A percentile compares a stretch with the other conserved stretches of the same genome.
phyloP scores from a whole-genome alignment of 2,888 invertebrate genomes.

The Protophormia terraenovae region DNA sequence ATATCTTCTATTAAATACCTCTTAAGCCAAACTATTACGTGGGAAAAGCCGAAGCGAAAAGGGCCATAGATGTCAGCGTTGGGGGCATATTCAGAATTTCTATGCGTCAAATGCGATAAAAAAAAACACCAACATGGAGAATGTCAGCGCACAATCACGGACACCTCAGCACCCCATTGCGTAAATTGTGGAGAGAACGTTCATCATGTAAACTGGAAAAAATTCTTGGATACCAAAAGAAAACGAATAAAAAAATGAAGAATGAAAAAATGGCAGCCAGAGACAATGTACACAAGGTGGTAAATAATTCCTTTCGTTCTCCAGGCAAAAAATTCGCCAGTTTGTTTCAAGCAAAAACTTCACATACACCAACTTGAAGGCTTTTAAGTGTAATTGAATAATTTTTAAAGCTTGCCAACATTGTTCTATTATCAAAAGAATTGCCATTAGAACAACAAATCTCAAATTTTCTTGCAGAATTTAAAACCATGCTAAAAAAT shows the following conservation, averaged over 20 bases:
- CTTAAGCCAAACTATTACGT: background rate
- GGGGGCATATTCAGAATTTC: too few species aligned
- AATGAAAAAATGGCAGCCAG: too few species aligned
- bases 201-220: too few species aligned
- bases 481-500: background rate
- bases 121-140: too few species aligned
- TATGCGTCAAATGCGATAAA: background rate
- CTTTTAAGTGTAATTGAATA: background rate
- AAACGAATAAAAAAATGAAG: too few species aligned
- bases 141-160: background rate
- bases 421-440: background rate
- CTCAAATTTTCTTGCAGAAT: background rate
- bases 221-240: too few species aligned
- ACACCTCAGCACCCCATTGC: background rate
- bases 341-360: background rate
- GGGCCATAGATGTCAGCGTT: too few species aligned
- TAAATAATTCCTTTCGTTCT: too few species aligned
- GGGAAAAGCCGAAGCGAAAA: background rate
- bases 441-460: background rate
- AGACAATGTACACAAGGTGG: too few species aligned
- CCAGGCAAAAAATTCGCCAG: background rate
- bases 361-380: background rate
- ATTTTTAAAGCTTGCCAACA: background rate
- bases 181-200: slow-evolving; percentile 4
- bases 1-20: background rate